Evolutionary conservation across 2,888 invertebrate species (phyloP), one percentile per base, ranked within the genome.

Genomic region (Drosophila ezoana): DNA sequence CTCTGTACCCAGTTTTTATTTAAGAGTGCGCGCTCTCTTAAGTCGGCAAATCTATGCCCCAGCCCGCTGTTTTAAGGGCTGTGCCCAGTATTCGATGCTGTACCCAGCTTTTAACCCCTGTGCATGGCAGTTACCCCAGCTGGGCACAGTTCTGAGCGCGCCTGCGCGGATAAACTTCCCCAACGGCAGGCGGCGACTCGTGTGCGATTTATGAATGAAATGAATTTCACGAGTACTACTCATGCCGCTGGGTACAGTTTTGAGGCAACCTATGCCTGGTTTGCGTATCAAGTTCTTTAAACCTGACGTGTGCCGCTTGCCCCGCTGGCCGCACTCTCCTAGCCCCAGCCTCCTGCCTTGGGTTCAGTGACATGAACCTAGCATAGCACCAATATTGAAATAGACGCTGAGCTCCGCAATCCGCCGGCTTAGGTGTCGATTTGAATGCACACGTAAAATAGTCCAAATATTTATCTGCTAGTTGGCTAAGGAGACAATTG

Each of bases 91-190:
- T 18, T n/a, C 2, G 0, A 6, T 6, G 9, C 14, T 23, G 14
- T 44, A 11, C 45, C 47, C 65, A 56, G 11, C 81, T 10, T 61
- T 32, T 18, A 3, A 10, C 48, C 53, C 60, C 48, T 43, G 1
- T 5, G 11, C 13, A 6, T 1, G 2, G 6, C 18, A 10, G 11
- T 1, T 37, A 0, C 62, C 53, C 59, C 49, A 48, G 32, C 40
- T 54, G 51, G 56, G 73, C 6, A 68, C 64, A 68, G 59, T 51
- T 49, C 0, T 6, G 1, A 23, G 10, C 32, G 56, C 78, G 81
- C 20, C 52, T 56, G 62, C 84, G 84, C 79, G 79, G 79, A 79
- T 79, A 79, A 82, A 48, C 6, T 72, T 60, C 84, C 57, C 79
- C 81, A 8, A 20, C 14, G 35, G 5, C 53, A 43, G 41, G 38